These are phyloP conservation scores for Phainopepla nitens DNA, from an alignment of 2,113 vertebrate species.

Conservation along the genomic window DNA sequence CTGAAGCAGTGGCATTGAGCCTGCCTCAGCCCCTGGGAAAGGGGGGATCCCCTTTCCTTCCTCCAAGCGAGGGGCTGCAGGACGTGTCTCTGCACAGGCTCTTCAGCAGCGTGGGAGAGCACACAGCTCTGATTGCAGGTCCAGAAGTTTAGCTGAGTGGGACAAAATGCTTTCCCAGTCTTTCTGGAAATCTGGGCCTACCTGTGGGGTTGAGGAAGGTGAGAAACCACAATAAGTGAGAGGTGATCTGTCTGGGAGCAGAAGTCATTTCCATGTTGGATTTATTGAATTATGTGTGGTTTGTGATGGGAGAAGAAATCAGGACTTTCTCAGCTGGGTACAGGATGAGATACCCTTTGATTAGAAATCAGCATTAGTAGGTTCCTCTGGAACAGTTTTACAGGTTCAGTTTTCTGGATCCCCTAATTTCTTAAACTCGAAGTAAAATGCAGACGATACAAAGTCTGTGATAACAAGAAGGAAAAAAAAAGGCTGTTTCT, in stretches of 20 bases:
- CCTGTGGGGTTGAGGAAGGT: not conserved
- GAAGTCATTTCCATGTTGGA: not conserved
- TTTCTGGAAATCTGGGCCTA: not conserved
- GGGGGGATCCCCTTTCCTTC: not conserved
- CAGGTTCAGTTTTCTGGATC: not conserved
- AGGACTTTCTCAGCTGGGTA: not conserved
- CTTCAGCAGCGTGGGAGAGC: not conserved
- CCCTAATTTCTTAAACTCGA: not conserved
- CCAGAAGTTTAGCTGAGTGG: not conserved
- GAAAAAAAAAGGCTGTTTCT: not conserved
- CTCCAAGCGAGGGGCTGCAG: rapidly evolving
- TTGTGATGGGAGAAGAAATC: not conserved
- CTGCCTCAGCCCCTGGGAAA: not conserved
- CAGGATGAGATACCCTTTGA: not conserved
- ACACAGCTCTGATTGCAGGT: not conserved
- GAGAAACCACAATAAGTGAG: not conserved
- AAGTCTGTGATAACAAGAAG: not conserved
- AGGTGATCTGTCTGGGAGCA: not conserved
- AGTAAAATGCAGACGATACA: not conserved
- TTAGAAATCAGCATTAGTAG: not conserved
- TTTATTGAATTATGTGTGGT: not conserved
- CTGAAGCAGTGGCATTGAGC: not conserved
- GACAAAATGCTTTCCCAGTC: not conserved
- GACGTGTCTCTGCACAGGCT: not conserved
- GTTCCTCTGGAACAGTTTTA: not conserved